A percentile compares a stretch with the other conserved stretches of the same genome.
Evolutionary conservation across 2,797 vertebrate species (phyloP).

Genomic region (Halcyon chelicuti): DNA sequence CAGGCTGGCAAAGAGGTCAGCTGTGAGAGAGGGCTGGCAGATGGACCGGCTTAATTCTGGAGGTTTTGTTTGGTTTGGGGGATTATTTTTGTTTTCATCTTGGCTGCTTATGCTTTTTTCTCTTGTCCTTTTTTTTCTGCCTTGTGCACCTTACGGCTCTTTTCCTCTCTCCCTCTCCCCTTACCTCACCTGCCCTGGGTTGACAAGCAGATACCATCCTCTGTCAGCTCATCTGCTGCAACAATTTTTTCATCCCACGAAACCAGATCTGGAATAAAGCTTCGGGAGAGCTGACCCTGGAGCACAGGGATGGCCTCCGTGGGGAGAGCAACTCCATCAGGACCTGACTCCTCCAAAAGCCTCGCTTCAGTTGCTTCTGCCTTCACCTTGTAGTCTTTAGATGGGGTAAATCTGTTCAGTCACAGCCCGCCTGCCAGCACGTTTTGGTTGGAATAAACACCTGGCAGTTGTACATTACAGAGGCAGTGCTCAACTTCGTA

Average conservation of each 20-base stretch:
- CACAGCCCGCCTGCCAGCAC: background rate
- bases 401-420: background rate
- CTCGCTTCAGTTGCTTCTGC: background rate
- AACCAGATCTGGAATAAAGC: background rate
- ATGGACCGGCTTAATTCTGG: background rate
- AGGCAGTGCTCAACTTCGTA: background rate
- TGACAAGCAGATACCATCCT: background rate
- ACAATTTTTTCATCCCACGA: background rate
- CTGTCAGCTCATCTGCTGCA: background rate
- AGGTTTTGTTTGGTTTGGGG: background rate
- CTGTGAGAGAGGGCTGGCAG: background rate
- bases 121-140: background rate
- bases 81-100: background rate
- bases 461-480: accelerated
- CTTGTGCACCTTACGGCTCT: background rate
- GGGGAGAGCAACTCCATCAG: background rate
- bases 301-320: accelerated
- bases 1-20: background rate
- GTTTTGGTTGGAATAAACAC: background rate
- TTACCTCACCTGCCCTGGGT: background rate
- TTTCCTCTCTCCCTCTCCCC: background rate
- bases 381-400: accelerated
- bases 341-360: background rate
- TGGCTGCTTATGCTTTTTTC: background rate
- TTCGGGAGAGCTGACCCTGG: background rate